These are phyloP conservation scores for Pseudoips prasinana DNA, from an alignment of 2,888 invertebrate genomes.

Conservation along the genomic window DNA sequence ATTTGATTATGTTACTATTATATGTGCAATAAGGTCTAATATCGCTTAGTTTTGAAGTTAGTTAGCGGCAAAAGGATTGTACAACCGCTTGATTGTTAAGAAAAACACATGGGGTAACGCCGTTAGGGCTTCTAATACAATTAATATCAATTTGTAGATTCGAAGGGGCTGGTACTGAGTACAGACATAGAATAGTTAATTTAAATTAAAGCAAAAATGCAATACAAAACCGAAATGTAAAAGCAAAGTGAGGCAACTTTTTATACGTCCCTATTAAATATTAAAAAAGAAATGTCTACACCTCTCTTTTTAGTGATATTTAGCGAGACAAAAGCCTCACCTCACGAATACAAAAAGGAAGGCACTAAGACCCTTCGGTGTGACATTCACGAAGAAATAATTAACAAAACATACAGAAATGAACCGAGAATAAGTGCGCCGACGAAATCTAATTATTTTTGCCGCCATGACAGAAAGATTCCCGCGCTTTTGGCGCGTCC, in stretches of 20 bases:
- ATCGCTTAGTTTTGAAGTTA: slow-evolving; percentile 34
- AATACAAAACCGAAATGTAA: slow-evolving; percentile 31
- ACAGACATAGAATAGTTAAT: slow-evolving; percentile 27
- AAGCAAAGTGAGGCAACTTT: slow-evolving; percentile 18
- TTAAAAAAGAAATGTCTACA: slow-evolving; percentile 42
- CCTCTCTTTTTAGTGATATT: slow-evolving; percentile 47
- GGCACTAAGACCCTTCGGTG: slow-evolving; percentile 36
- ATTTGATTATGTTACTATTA: slow-evolving; percentile 39
- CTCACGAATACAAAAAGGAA: slow-evolving; percentile 33
- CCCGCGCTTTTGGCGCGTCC: slow-evolving; percentile 63
- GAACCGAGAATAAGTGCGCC: slow-evolving; percentile 65
- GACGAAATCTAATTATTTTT: slow-evolving; percentile 76
- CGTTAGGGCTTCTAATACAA: slow-evolving; percentile 68
- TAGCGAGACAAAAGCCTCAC: slow-evolving; percentile 43
- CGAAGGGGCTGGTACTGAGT: slow-evolving; percentile 45
- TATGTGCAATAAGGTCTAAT: slow-evolving; percentile 35
- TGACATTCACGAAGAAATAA: slow-evolving; percentile 66
- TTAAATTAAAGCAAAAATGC: slow-evolving; percentile 25
- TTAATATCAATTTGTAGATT: slow-evolving; percentile 75
- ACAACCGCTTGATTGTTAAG: slow-evolving; percentile 68
- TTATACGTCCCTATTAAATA: slow-evolving; percentile 41
- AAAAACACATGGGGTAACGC: slow-evolving; percentile 74
- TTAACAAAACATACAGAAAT: slow-evolving; percentile 77
- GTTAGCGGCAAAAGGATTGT: slow-evolving; percentile 42
- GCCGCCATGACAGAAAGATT: slow-evolving; percentile 71